These are phyloP conservation scores for Rynchops niger DNA, from an alignment of 2,113 vertebrate species.

Conservation along the genomic window DNA sequence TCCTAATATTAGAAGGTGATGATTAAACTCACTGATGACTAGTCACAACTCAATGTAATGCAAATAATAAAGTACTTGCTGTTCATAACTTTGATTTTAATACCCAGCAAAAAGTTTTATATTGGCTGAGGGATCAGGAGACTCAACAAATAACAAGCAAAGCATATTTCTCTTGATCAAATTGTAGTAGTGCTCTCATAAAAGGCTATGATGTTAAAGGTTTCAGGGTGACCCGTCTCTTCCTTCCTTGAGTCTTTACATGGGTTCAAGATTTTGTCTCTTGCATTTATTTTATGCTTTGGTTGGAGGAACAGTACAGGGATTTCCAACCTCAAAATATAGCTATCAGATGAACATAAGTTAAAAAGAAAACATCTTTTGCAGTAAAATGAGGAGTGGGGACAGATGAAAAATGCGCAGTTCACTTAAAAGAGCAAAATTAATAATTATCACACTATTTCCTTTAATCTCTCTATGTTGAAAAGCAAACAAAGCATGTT, in stretches of 20 bases:
- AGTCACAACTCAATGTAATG: background rate
- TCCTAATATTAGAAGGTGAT: background rate
- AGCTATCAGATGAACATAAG: background rate
- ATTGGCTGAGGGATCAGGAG: background rate
- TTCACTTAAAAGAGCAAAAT: conserved; percentile 64
- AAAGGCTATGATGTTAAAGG: background rate
- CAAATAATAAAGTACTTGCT: background rate
- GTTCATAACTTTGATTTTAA: background rate
- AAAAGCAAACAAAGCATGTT: conserved; percentile 64
- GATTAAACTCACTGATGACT: background rate
- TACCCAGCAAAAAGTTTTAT: background rate
- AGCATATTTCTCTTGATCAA: background rate
- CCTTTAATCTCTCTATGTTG: conserved; percentile 58
- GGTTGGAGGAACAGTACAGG: background rate
- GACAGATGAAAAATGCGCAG: conserved; percentile 29
- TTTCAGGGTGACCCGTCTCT: background rate
- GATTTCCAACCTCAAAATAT: background rate
- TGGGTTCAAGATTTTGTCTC: background rate
- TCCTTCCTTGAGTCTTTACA: background rate
- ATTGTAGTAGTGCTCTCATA: background rate
- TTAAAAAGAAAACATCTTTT: background rate
- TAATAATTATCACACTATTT: conserved; percentile 59
- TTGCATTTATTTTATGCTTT: background rate
- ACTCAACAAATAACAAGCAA: background rate
- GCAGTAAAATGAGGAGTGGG: background rate